Evolutionary conservation across 2,888 invertebrate genomes (phyloP).

Genomic region (Melanargia galathea): DNA sequence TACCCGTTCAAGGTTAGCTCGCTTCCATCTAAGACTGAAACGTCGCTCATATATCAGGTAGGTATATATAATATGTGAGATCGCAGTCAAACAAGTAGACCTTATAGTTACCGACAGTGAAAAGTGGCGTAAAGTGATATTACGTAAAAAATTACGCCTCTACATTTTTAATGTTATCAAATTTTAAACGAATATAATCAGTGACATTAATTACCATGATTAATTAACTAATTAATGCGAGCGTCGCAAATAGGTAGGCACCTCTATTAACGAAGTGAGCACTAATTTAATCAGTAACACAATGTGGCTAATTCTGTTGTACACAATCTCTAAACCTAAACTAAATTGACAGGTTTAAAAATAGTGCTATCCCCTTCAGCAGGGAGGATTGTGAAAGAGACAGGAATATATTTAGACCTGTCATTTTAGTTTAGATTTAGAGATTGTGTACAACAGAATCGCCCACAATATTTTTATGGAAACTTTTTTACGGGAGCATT

Average conservation of each 20-base stretch:
- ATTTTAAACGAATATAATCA: constrained; percentile 3
- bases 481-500: background rate
- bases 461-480: background rate
- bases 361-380: too few relatives aligned
- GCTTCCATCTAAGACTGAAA: too few relatives aligned
- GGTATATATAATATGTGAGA: too few relatives aligned
- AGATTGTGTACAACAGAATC: background rate
- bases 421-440: too few relatives aligned
- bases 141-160: background rate
- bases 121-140: too few relatives aligned
- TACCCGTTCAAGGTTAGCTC: too few relatives aligned
- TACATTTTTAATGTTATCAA: background rate
- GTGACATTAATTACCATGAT: constrained; percentile 2
- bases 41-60: too few relatives aligned
- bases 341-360: too few relatives aligned
- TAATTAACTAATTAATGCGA: constrained; percentile 1
- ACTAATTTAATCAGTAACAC: background rate
- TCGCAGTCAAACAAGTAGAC: background rate
- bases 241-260: background rate
- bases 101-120: background rate
- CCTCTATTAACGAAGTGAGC: background rate
- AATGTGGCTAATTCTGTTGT: too few relatives aligned
- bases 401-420: too few relatives aligned
- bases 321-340: too few relatives aligned
- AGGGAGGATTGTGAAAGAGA: too few relatives aligned